Percentiles rank a stretch among this genome's conserved stretches.
These are phyloP conservation scores for Atlantisia rogersi DNA, from an alignment of 2,113 vertebrate genomes.

Conservation along the genomic window DNA sequence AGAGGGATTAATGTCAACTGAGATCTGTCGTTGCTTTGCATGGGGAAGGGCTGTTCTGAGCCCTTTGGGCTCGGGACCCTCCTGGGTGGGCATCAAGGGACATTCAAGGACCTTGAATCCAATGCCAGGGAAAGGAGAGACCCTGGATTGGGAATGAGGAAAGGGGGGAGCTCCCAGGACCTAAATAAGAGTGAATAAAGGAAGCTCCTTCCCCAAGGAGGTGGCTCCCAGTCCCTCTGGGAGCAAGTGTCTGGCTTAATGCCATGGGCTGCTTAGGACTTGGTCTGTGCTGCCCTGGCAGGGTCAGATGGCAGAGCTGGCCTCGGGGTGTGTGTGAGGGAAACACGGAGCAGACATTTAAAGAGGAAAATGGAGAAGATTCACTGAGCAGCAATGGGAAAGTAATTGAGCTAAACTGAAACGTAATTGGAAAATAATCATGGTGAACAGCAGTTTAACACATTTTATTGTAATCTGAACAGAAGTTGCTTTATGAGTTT, in stretches of 20 bases:
- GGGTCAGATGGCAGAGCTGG: neutral
- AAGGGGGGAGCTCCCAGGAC: neutral
- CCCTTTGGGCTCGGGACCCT: rapidly evolving
- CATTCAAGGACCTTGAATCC: neutral
- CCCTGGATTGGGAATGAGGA: rapidly evolving
- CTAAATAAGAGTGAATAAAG: neutral
- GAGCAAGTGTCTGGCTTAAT: neutral
- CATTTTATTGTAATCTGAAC: constrained; percentile 60
- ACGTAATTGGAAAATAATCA: constrained; percentile 76
- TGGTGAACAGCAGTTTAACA: constrained; percentile 45
- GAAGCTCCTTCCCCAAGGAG: neutral
- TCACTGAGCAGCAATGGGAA: constrained; percentile 73
- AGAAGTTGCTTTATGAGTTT: constrained; percentile 40
- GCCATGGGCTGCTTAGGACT: neutral
- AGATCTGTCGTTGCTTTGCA: neutral
- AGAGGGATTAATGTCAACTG: neutral
- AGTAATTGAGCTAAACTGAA: constrained; percentile 82
- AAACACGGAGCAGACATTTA: constrained; percentile 58
- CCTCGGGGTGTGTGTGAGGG: neutral
- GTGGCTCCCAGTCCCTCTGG: rapidly evolving
- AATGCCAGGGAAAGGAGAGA: neutral
- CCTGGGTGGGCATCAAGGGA: rapidly evolving
- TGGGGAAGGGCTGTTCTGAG: neutral
- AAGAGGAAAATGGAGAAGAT: constrained; percentile 68
- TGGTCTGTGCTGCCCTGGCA: neutral